Evolutionary conservation across 2,888 invertebrate species (phyloP), one percentile per base, ranked within the genome.

Genomic region (Aleiodes alternator): DNA sequence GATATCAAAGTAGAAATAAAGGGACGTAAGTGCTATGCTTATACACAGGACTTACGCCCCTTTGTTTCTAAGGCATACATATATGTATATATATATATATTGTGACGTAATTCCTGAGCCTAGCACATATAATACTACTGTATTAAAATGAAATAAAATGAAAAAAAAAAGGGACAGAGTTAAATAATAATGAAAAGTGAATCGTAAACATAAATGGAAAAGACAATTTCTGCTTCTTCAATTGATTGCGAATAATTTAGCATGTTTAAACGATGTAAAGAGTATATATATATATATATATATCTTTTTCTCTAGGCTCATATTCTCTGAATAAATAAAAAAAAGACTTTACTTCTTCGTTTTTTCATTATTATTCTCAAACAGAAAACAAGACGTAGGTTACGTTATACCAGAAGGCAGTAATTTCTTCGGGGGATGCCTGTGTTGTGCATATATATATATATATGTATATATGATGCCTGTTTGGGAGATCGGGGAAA

Each of bases 391-490:
- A 43, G 43, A 73, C 74, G 79, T 77, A 78, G 74, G 77, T 78
- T 80, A 80, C 79, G 79, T 80, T 80, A 78, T 69, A 70, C 69
- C 61, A 75, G 34, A 34, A 34, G 74, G 68, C 76, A 77, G 77
- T 79, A 80, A 79, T 68, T 78, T 79, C 71, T 80, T 57, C 69
- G 59, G 34, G 12, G 57, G 38, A 55, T 31, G 55, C 57, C 48
- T 68, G 43, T 34, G 43, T 23, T n/a, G 16, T 57, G 29, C 29
- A 64, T 16, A 12, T 8, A 7, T 51, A 51, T 14, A 51, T 12
- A 6, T 8, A 16, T 53, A 6, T 8, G 7, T 53, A 16, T 14
- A 16, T 53, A 16, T 16, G 14, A 53, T 16, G 16, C 6, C 16
- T 53, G 16, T 53, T 16, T 29, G 50, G 29, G 43, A 56, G 55